Evolutionary conservation across 2,888 invertebrate genomes (phyloP).

Genomic region (Ceratothoa steindachneri): DNA sequence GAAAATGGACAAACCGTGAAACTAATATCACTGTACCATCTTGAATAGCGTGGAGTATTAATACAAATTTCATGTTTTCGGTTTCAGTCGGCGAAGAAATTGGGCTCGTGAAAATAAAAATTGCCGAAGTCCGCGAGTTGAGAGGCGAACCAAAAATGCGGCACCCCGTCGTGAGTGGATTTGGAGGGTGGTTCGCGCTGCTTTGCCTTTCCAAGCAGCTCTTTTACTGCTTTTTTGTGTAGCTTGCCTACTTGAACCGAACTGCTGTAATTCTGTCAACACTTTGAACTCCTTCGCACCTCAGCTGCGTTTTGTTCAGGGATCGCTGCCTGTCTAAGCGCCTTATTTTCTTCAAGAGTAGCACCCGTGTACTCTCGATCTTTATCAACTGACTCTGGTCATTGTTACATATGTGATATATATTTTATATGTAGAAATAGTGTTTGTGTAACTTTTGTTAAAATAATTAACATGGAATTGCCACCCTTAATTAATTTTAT

Average conservation of each 20-base stretch:
- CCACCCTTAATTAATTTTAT: too few species aligned
- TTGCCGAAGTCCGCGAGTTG: constrained; percentile 57
- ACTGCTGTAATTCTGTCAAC: constrained; percentile 74
- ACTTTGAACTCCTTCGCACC: constrained; percentile 72
- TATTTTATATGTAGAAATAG: too few species aligned
- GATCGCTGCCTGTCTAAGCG: constrained; percentile 71
- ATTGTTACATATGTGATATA: neutral
- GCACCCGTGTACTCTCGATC: too few species aligned
- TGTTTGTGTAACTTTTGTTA: too few species aligned
- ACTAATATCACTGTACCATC: too few species aligned
- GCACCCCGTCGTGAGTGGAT: constrained; percentile 63
- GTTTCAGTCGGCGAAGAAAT: constrained; percentile 50
- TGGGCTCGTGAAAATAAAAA: constrained; percentile 52
- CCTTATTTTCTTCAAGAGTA: too few species aligned
- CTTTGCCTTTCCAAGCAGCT: constrained; percentile 72
- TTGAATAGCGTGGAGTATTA: too few species aligned
- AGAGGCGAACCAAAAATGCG: constrained; percentile 59
- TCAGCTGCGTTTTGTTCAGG: constrained; percentile 73
- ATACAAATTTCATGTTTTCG: too few species aligned
- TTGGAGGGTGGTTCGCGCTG: constrained; percentile 67
- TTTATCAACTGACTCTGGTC: neutral
- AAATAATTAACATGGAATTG: too few species aligned
- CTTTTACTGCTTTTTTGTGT: constrained; percentile 68
- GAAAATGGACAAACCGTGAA: too few species aligned
- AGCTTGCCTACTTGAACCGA: constrained; percentile 69